Evolutionary conservation across 2,888 invertebrate species (phyloP).

Genomic region (Panopea generosa): DNA sequence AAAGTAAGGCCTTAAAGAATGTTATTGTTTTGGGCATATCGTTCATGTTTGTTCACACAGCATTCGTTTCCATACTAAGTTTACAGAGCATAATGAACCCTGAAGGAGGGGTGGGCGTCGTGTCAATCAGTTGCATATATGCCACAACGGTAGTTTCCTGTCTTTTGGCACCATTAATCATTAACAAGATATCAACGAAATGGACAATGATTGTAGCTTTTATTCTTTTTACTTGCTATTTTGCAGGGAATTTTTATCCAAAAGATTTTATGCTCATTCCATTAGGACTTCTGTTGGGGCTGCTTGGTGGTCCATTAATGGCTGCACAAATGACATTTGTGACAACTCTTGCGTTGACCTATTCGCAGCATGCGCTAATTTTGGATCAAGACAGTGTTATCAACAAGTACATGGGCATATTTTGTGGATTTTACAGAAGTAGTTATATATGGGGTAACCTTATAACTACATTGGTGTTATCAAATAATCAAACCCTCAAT

Average conservation of each 20-base stretch:
- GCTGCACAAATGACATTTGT: conserved; percentile 82
- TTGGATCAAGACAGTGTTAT: conserved; percentile 77
- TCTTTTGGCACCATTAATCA: conserved; percentile 81
- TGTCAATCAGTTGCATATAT: conserved; percentile 82
- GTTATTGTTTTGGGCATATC: conserved; percentile 79
- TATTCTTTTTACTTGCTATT: conserved; percentile 78
- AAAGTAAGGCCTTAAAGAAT: conserved; percentile 78
- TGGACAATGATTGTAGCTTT: conserved; percentile 82
- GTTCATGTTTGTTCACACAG: conserved; percentile 83
- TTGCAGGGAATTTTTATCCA: conserved; percentile 82
- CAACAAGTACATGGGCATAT: conserved; percentile 82
- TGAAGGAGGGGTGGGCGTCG: conserved; percentile 77
- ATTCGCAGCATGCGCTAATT: conserved; percentile 76
- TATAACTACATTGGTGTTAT: conserved; percentile 78
- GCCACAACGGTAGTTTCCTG: conserved; percentile 82
- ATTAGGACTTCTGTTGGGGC: conserved; percentile 77
- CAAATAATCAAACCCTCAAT: conserved; percentile 61
- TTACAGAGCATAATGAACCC: conserved; percentile 81
- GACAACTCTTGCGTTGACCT: conserved; percentile 80
- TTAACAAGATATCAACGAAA: conserved; percentile 79
- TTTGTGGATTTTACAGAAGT: conserved; percentile 80
- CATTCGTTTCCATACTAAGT: conserved; percentile 81
- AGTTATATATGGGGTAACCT: conserved; percentile 83
- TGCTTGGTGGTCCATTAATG: conserved; percentile 82
- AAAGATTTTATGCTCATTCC: conserved; percentile 79